phyloP scores from a whole-genome alignment of 1,140 invertebrate genomes.

The Euura lappo region DNA sequence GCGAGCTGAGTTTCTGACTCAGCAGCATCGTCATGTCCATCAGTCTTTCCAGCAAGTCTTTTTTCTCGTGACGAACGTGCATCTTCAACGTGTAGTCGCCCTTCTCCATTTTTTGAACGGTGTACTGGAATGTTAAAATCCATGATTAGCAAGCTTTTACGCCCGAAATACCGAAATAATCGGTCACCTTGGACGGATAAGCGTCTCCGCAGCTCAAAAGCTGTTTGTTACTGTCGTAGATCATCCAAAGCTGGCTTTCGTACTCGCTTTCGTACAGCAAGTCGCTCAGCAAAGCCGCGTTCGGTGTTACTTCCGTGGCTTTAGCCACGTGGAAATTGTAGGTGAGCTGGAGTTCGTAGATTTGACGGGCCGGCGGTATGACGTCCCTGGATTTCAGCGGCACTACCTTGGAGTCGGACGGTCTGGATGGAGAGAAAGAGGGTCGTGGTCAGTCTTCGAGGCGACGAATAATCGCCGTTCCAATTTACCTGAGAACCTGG shows the following conservation, averaged over 20 bases:
- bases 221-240: conserved; percentile 94
- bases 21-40: conserved; percentile 78
- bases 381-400: conserved; percentile 81
- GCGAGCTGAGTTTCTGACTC: conserved; percentile 75
- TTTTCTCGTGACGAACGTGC: conserved; percentile 89
- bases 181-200: conserved; percentile 79
- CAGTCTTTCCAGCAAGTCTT: conserved; percentile 85
- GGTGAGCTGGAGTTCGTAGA: conserved; percentile 87
- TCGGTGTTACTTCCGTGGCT: conserved; percentile 80
- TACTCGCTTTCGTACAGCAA: conserved; percentile 93
- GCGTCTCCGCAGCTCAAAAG: conserved; percentile 86
- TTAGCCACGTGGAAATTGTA: conserved; percentile 88
- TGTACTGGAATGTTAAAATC: conserved; percentile 68
- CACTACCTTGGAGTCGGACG: conserved; percentile 78
- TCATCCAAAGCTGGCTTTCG: conserved; percentile 95
- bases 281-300: conserved; percentile 81
- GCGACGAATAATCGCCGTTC: neutral
- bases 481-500: conserved; percentile 73
- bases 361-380: conserved; percentile 84
- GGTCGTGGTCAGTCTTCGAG: neutral
- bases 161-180: conserved; percentile 10
- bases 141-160: neutral
- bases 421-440: conserved; percentile 61
- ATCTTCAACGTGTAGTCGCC: conserved; percentile 91
- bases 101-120: conserved; percentile 86